Evolutionary conservation across 2,113 vertebrate species (phyloP).

Genomic region (Dipodomys stephensi): DNA sequence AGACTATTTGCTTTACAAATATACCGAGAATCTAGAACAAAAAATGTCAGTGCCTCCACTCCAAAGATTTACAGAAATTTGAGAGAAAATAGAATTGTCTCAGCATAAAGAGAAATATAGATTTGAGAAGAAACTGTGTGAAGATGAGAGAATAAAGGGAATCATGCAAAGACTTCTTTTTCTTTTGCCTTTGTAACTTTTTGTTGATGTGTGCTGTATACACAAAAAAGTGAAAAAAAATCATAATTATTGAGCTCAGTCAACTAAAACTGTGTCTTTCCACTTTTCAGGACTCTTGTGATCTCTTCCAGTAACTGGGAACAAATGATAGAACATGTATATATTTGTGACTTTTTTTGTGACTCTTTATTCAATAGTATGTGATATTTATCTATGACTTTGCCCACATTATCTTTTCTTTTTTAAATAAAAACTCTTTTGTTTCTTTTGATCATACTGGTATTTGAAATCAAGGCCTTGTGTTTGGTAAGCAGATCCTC

Average conservation of each 20-base stretch:
- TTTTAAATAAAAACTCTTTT: no score
- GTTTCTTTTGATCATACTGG: no score
- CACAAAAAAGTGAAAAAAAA: neutral
- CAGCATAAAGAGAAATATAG: neutral
- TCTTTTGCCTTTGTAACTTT: constrained; percentile 17
- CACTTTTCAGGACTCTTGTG: neutral
- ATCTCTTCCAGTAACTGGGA: neutral
- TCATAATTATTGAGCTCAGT: neutral
- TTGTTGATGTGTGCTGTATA: neutral
- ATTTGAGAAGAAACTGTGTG: neutral
- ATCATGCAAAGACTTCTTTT: neutral
- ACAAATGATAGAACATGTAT: neutral
- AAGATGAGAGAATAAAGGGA: neutral
- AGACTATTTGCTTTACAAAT: neutral
- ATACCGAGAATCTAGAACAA: neutral
- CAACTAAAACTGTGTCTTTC: constrained; percentile 34
- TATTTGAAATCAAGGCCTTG: no score
- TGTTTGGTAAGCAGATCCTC: no score
- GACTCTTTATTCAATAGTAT: neutral
- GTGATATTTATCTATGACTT: neutral
- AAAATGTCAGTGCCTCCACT: neutral
- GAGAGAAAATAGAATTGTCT: neutral
- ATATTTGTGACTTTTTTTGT: constrained; percentile 1
- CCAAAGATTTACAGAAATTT: neutral
- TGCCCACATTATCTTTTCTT: no score